A percentile compares a stretch with the other conserved stretches of the same genome.
These are phyloP conservation scores for Thomomys bottae DNA, from an alignment of 2,113 vertebrate species.

Conservation along the genomic window DNA sequence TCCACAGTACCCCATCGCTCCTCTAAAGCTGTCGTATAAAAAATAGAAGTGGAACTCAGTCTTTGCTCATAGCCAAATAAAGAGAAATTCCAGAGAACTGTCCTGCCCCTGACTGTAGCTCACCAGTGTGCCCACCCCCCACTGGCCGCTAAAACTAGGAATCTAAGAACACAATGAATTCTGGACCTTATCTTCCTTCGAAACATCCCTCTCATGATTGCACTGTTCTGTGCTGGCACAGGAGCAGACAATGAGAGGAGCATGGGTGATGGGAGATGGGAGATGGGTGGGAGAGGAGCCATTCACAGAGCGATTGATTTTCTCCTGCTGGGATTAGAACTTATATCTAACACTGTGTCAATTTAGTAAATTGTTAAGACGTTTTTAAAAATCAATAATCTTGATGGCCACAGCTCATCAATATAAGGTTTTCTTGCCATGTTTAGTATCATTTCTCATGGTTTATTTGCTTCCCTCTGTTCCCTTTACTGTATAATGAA, in stretches of 20 bases:
- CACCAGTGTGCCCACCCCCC: too few species aligned
- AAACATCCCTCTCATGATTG: neutral
- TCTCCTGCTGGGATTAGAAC: too few species aligned
- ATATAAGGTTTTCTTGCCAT: neutral
- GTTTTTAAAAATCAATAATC: neutral
- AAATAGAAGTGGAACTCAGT: fast-evolving
- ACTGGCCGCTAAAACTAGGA: neutral
- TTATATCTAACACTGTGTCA: too few species aligned
- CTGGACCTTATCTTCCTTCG: neutral
- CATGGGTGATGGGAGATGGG: fast-evolving
- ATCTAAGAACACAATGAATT: neutral
- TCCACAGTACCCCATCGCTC: neutral
- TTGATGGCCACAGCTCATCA: neutral
- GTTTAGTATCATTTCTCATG: neutral
- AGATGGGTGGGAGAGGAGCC: too few species aligned
- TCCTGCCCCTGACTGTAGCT: too few species aligned
- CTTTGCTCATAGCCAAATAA: neutral
- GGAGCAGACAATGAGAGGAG: too few species aligned
- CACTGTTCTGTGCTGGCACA: neutral
- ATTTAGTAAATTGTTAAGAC: neutral
- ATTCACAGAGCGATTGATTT: neutral
- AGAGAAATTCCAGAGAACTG: neutral
- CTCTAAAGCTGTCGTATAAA: neutral
- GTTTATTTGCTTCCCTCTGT: neutral
- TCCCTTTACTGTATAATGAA: neutral